These are phyloP conservation scores for Xerus inauris DNA, from an alignment of 2,113 vertebrate species.

Conservation along the genomic window DNA sequence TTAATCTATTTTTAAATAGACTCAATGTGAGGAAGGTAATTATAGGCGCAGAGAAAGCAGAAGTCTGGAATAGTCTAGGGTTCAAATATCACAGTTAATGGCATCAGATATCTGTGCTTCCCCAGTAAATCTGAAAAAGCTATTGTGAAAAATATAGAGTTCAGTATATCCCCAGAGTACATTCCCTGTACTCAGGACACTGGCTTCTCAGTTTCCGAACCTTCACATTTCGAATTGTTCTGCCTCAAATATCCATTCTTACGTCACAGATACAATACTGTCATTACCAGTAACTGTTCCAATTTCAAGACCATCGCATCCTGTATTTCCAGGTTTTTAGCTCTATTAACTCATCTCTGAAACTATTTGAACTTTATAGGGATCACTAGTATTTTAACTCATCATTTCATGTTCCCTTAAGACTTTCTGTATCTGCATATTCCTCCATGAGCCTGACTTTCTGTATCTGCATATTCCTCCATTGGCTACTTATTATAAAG, in stretches of 20 bases:
- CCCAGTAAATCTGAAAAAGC: not conserved
- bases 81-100: not conserved
- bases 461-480: not conserved
- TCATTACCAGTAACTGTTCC: not conserved
- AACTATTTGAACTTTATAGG: not conserved
- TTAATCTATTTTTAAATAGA: constrained; percentile 24
- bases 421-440: not conserved
- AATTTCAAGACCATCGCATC: not conserved
- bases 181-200: too few species aligned
- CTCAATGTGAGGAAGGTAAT: not conserved
- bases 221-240: not conserved
- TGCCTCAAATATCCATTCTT: not conserved
- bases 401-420: not conserved
- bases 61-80: not conserved
- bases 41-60: not conserved
- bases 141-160: not conserved
- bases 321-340: not conserved
- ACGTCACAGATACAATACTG: not conserved
- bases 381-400: not conserved
- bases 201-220: not conserved
- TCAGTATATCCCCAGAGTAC: not conserved
- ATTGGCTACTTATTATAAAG: not conserved
- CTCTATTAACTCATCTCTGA: not conserved
- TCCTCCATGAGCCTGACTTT: not conserved
- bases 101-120: not conserved